Conservation (phyloP, 2,113 vertebrate genomes). For the Phaetusa simplex region DNA sequence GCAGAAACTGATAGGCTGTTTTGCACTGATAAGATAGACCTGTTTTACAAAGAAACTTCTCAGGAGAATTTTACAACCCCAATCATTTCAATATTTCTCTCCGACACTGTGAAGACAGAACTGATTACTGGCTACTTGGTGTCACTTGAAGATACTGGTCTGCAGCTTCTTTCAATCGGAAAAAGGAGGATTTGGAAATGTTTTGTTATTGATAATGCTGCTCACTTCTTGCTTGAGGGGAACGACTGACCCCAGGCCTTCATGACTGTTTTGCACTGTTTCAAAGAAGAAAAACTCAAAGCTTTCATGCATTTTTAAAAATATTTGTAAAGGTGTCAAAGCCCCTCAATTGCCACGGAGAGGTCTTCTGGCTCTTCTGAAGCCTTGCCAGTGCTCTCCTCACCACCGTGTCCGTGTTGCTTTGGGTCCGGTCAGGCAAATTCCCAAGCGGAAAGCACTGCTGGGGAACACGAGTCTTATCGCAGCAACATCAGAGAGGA, state of each 20-base stretch:
- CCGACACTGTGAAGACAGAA: not conserved
- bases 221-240: not conserved
- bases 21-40: not conserved
- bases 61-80: not conserved
- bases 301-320: not conserved
- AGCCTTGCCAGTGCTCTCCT: not conserved
- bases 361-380: not conserved
- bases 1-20: not conserved
- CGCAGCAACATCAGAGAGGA: not conserved
- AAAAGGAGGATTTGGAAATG: not conserved
- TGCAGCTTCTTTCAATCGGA: not conserved
- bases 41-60: not conserved
- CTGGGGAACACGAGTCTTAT: not conserved
- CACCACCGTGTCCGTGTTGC: fast-evolving
- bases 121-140: not conserved
- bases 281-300: not conserved
- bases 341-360: not conserved
- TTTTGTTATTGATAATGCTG: not conserved
- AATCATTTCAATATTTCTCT: not conserved
- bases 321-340: not conserved
- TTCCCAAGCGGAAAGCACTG: not conserved
- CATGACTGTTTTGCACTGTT: not conserved
- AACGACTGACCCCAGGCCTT: not conserved
- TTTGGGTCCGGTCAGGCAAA: not conserved
- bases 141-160: not conserved